Percentiles rank a stretch among this genome's conserved stretches.
Conservation (phyloP, 2,113 vertebrate genomes). For the Hippocampus mohnikei region DNA sequence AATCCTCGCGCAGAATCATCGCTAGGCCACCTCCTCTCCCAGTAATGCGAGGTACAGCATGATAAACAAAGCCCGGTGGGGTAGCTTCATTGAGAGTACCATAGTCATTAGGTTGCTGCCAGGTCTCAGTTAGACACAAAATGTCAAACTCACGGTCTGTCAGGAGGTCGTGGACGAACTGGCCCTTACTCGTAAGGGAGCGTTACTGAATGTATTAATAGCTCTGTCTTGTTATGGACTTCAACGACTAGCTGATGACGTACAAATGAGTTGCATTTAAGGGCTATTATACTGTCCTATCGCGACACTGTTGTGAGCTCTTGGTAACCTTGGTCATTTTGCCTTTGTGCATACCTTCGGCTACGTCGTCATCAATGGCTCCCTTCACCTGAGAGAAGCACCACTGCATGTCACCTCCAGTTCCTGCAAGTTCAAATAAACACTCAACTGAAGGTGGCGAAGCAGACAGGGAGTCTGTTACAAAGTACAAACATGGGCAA, state of each 20-base stretch:
- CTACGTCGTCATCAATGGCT: slow-evolving; percentile 97
- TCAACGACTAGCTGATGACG: background rate
- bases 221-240: background rate
- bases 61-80: no score
- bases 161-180: no score
- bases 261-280: background rate
- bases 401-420: slow-evolving; percentile 97
- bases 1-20: no score
- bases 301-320: background rate
- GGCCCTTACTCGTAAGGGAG: no score
- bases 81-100: no score
- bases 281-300: no score
- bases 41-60: no score
- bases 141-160: no score
- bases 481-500: background rate
- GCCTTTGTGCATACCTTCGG: slow-evolving; percentile 82
- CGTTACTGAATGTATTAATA: background rate
- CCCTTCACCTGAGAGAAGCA: slow-evolving; percentile 99
- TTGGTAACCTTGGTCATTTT: background rate
- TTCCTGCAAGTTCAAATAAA: slow-evolving; percentile 53
- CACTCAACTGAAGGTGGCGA: background rate
- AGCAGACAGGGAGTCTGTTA: background rate
- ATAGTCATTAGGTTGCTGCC: no score
- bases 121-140: no score
- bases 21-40: no score